A percentile compares a stretch with the other conserved stretches of the same genome.
These are phyloP conservation scores for Boloria euphrosyne DNA, from an alignment of 2,888 invertebrate species.

Conservation along the genomic window DNA sequence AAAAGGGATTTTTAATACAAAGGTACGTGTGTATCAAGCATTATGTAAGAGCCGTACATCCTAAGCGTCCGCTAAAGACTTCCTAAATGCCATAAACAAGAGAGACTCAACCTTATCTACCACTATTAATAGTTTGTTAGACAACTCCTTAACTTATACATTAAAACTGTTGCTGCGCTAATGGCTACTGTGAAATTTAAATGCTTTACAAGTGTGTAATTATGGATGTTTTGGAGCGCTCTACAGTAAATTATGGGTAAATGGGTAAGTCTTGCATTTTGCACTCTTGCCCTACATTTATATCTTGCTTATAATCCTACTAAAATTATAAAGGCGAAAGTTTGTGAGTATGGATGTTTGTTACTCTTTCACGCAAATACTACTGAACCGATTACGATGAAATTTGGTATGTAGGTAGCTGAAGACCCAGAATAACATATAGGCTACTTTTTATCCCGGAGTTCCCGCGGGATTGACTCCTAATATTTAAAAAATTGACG, in stretches of 20 bases:
- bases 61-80: slow-evolving; percentile 66
- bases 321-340: too few species aligned
- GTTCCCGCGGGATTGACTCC: too few species aligned
- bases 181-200: slow-evolving; percentile 35
- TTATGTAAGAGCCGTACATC: slow-evolving; percentile 45
- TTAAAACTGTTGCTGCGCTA: slow-evolving; percentile 37
- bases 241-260: slow-evolving; percentile 22
- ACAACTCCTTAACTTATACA: slow-evolving; percentile 41
- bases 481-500: too few species aligned
- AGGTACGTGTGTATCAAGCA: slow-evolving; percentile 59
- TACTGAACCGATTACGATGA: too few species aligned
- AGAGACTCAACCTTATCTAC: slow-evolving; percentile 69
- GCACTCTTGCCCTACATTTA: slow-evolving; percentile 38
- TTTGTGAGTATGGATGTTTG: too few species aligned
- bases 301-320: neutral
- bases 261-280: slow-evolving; percentile 6
- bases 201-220: slow-evolving; percentile 33
- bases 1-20: too few species aligned
- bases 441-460: too few species aligned
- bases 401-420: too few species aligned
- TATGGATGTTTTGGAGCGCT: slow-evolving; percentile 26
- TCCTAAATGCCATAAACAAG: slow-evolving; percentile 69
- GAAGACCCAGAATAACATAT: too few species aligned
- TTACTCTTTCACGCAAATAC: too few species aligned
- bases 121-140: slow-evolving; percentile 63